Evolutionary conservation across 2,113 vertebrate genomes (phyloP).

Genomic region (Lucifuga dentata): DNA sequence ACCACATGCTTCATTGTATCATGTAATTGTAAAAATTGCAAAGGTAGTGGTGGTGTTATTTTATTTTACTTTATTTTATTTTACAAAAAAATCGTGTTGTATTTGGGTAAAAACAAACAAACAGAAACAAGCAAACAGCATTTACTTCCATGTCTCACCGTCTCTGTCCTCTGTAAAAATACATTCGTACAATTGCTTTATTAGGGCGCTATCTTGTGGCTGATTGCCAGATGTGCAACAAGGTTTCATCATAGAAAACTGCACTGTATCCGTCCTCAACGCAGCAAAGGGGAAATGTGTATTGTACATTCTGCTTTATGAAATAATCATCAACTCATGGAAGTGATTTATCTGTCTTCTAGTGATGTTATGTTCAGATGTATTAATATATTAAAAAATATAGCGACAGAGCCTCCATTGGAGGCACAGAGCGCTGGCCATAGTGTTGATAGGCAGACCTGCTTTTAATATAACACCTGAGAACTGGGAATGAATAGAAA

Average conservation of each 20-base stretch:
- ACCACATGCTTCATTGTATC: too few relatives aligned
- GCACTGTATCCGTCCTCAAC: too few relatives aligned
- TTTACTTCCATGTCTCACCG: neutral
- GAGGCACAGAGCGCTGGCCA: constrained; percentile 57
- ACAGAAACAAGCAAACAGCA: neutral
- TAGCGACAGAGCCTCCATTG: constrained; percentile 32
- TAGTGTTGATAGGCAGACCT: constrained; percentile 49
- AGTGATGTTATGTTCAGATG: neutral
- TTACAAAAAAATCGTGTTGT: too few relatives aligned
- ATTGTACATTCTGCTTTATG: neutral
- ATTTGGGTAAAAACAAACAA: too few relatives aligned
- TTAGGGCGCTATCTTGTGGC: constrained; percentile 52
- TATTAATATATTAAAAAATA: neutral
- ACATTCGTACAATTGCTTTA: neutral
- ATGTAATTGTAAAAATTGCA: too few relatives aligned
- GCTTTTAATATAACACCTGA: too few relatives aligned
- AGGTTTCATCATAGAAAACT: neutral
- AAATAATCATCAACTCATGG: neutral
- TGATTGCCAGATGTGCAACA: neutral
- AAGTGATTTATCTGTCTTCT: neutral
- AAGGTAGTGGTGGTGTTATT: too few relatives aligned
- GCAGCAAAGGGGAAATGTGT: neutral
- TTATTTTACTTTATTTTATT: too few relatives aligned
- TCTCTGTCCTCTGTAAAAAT: too few relatives aligned
- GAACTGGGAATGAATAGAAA: too few relatives aligned